Evolutionary conservation across 2,113 vertebrate species (phyloP), one percentile per base, ranked within the genome.

Genomic region (Callipepla squamata): DNA sequence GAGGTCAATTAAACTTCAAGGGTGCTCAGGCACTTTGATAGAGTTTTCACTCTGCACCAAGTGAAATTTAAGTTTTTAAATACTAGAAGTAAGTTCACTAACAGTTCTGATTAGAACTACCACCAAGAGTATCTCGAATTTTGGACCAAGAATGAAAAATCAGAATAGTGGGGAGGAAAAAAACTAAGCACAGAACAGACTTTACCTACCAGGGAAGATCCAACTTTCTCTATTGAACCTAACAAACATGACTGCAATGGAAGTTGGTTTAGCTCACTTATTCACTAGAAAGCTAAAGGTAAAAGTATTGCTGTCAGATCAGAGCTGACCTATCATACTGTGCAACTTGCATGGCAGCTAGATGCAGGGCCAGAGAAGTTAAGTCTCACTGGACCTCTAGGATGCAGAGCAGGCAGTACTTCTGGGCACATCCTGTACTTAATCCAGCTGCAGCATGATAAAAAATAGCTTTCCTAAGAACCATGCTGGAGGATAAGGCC

Each of bases 1-100:
- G 90, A 96, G 90, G 93, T 92, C 80, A 79, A 74, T 96, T 96
- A 88, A 96, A 93, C 88, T 94, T 97, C 92, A 95, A 76, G 91
- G 47, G 51, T 94, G 78, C 90, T 94, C 80, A 90, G 75, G 73
- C 36, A 92, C 87, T 95, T 96, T 94, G 61, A 67, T 92, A 61
- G 85, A 76, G 32, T 85, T 75, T 90, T 94, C 70, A 88, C 19
- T 69, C 38, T 75, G 38, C 38, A 47, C 59, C 30, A 80, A 96
- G 25, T 65, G 44, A 92, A 95, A 93, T 57, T 77, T 77, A 70
- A 19, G 34, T 65, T 83, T 94, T 73, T 30, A 66, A 92, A 78
- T 36, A 62, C 13, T 74, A 22, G 48, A 68, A 84, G 23, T 6
- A 92, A 91, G 5, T 80, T 89, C 82, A 85, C 16, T 57, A 65